phyloP scores from a whole-genome alignment of 1,140 invertebrate genomes.

The Temnothorax nylanderi region DNA sequence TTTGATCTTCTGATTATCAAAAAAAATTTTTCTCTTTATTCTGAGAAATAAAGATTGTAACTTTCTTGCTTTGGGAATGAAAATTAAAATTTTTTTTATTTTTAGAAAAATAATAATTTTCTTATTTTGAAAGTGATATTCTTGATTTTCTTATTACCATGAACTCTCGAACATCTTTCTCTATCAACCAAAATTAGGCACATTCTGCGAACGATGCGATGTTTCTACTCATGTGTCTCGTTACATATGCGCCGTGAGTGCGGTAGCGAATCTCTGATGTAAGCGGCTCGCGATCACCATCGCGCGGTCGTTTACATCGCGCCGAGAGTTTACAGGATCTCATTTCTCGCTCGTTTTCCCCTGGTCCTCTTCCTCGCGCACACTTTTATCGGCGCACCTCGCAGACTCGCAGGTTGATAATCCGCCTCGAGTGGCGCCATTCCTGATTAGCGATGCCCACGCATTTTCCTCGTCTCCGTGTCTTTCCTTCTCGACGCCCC shows the following conservation, averaged over 20 bases:
- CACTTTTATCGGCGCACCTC: slow-evolving; percentile 48
- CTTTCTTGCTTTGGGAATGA: neutral
- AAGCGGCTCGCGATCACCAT: slow-evolving; percentile 53
- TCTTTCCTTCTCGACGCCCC: neutral
- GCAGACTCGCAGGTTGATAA: slow-evolving; percentile 67
- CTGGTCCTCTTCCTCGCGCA: neutral
- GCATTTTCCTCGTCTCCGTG: slow-evolving; percentile 26
- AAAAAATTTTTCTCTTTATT: neutral
- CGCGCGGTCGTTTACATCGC: slow-evolving; percentile 70
- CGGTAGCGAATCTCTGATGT: slow-evolving; percentile 47
- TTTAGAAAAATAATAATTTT: neutral
- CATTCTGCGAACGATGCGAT: neutral
- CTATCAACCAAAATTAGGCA: neutral
- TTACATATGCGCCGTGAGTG: slow-evolving; percentile 4
- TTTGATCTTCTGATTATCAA: neutral
- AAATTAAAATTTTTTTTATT: neutral
- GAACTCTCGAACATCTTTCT: neutral
- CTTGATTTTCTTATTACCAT: neutral
- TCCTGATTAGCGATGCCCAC: slow-evolving; percentile 71
- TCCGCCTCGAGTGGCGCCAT: slow-evolving; percentile 67
- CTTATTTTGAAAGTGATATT: neutral
- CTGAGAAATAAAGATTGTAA: neutral
- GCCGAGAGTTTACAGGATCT: slow-evolving; percentile 61
- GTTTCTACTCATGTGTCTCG: slow-evolving; percentile 23
- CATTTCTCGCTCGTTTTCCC: slow-evolving; percentile 22